Evolutionary conservation across 2,888 invertebrate genomes (phyloP).

Genomic region (Eledona agricola): DNA sequence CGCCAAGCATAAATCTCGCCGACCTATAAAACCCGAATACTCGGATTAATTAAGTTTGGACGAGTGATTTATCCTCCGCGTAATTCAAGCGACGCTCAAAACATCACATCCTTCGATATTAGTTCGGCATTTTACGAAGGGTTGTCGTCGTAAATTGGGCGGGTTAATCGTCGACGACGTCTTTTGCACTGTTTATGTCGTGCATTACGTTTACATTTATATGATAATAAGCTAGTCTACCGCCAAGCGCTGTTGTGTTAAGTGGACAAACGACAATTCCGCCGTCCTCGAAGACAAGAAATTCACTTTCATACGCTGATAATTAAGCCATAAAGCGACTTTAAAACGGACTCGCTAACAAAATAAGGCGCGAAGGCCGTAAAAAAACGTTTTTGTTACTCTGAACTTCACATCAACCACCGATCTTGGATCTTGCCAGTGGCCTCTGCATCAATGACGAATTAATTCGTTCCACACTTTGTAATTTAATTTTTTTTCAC

Average conservation of each 20-base stretch:
- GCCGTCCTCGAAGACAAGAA: conserved; percentile 42
- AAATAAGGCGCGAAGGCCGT: conserved; percentile 28
- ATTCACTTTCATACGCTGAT: conserved; percentile 46
- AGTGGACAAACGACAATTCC: conserved; percentile 49
- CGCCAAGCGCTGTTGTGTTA: conserved; percentile 46
- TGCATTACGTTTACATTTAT: conserved; percentile 52
- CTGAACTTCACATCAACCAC: conserved; percentile 20
- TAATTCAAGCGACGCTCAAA: conserved; percentile 25
- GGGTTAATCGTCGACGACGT: conserved; percentile 42
- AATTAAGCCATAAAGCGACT: conserved; percentile 47
- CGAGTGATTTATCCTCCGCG: conserved; percentile 13
- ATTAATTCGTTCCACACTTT: too few species aligned
- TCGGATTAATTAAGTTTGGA: conserved; percentile 28
- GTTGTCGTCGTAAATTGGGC: conserved; percentile 44
- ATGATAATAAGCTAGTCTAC: conserved; percentile 49
- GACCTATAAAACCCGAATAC: conserved; percentile 43
- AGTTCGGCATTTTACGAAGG: conserved; percentile 45
- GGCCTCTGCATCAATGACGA: too few species aligned
- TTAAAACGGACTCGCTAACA: conserved; percentile 36
- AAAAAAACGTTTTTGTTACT: conserved; percentile 32
- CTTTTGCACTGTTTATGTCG: conserved; percentile 46
- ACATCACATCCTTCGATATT: conserved; percentile 39
- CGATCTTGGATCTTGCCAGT: conserved; percentile 4
- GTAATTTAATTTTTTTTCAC: too few species aligned
- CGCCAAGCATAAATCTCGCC: conserved; percentile 46